phyloP scores from a whole-genome alignment of 2,113 vertebrate genomes.

The Poeciliopsis occidentalis region DNA sequence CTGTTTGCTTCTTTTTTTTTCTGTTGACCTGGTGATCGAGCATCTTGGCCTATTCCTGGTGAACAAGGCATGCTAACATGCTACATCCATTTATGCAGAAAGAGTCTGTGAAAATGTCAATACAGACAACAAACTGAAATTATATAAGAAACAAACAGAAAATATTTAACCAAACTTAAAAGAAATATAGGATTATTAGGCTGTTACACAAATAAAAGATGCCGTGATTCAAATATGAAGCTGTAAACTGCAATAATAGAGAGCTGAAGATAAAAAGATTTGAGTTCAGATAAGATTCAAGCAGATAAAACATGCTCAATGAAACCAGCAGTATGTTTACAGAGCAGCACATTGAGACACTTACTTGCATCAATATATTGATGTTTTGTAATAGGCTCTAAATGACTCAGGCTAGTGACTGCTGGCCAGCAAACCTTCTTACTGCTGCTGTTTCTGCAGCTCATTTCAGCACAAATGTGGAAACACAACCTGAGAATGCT shows the following conservation, averaged over 20 bases:
- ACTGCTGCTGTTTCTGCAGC: conserved; percentile 34
- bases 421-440: conserved; percentile 60
- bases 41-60: background rate
- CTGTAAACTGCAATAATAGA: conserved; percentile 24
- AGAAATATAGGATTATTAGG: background rate
- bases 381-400: conserved; percentile 78
- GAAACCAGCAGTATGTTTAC: conserved; percentile 66
- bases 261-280: conserved; percentile 63
- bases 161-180: background rate
- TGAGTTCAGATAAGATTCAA: conserved; percentile 69
- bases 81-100: background rate
- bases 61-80: background rate
- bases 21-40: background rate
- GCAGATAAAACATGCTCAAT: conserved; percentile 73
- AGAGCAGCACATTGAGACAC: conserved; percentile 73
- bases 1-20: background rate
- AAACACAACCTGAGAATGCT: conserved; percentile 15
- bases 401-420: conserved; percentile 73
- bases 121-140: background rate
- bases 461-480: conserved; percentile 24
- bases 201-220: conserved; percentile 7
- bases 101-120: background rate
- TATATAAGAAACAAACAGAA: background rate
- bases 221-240: conserved; percentile 20
- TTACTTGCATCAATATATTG: conserved; percentile 76